A percentile compares a stretch with the other conserved stretches of the same genome.
phyloP scores from a whole-genome alignment of 2,888 invertebrate species.

The Eilema sororculum region DNA sequence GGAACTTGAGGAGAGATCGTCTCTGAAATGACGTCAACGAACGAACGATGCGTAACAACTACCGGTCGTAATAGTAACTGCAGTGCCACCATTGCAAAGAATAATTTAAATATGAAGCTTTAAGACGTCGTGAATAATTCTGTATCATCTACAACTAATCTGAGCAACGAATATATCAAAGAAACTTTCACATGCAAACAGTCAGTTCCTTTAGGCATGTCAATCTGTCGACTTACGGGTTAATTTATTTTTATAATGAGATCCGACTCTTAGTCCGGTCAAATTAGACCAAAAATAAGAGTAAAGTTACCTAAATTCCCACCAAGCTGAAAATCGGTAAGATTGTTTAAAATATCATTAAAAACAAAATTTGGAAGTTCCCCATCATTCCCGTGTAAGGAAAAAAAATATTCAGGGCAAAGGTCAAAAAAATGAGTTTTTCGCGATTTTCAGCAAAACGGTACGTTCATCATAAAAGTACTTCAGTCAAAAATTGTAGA shows the following conservation, averaged over 20 bases:
- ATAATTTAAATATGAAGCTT: not conserved
- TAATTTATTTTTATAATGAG: not conserved
- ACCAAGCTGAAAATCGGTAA: too few relatives aligned
- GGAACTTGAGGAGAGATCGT: slow-evolving; percentile 13
- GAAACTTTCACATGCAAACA: not conserved
- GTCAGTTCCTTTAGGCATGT: not conserved
- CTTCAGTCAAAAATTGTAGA: too few relatives aligned
- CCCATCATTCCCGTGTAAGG: too few relatives aligned
- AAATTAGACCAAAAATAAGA: too few relatives aligned
- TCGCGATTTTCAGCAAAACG: too few relatives aligned
- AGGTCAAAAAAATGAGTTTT: too few relatives aligned
- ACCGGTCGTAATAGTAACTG: slow-evolving; percentile 5
- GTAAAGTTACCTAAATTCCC: too few relatives aligned
- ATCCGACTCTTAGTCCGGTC: not conserved
- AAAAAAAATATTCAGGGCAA: too few relatives aligned
- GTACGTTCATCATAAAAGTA: too few relatives aligned
- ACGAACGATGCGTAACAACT: not conserved
- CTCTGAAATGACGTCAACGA: slow-evolving; percentile 9
- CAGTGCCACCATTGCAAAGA: slow-evolving; percentile 1
- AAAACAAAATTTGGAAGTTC: too few relatives aligned
- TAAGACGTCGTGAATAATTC: not conserved
- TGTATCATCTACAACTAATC: not conserved
- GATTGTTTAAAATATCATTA: too few relatives aligned
- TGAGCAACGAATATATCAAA: not conserved
- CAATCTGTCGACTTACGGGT: not conserved